Evolutionary conservation across 2,888 invertebrate genomes (phyloP).

Genomic region (Caenorhabditis japonica): DNA sequence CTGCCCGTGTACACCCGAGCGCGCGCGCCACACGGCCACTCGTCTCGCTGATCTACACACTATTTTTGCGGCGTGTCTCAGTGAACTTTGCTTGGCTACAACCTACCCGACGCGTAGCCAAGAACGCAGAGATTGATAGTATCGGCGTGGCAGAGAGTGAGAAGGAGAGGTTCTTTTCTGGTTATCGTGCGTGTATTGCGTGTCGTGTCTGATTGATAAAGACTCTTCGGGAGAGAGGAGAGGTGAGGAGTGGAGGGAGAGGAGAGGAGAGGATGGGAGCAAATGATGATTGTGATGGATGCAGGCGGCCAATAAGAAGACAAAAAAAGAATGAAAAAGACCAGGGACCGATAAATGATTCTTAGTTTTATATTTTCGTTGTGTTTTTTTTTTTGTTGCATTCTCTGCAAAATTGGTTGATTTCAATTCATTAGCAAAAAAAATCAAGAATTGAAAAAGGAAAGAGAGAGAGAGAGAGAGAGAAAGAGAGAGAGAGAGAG

Average conservation of each 20-base stretch:
- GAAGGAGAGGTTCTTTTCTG: not conserved
- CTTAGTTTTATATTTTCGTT: not conserved
- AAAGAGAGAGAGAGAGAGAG: no score
- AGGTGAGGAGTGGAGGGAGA: not conserved
- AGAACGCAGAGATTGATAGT: conserved; percentile 4
- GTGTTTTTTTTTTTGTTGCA: no score
- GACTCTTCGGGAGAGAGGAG: not conserved
- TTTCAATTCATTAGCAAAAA: no score
- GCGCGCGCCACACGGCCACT: conserved; percentile 1
- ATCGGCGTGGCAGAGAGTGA: not conserved
- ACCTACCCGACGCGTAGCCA: conserved; percentile 11
- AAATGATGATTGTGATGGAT: no score
- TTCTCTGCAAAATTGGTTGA: no score
- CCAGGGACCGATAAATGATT: not conserved
- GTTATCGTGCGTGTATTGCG: not conserved
- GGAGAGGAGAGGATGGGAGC: no score
- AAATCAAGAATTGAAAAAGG: no score
- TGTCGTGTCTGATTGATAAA: not conserved
- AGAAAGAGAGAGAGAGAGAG: no score
- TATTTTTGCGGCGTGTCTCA: conserved; percentile 9
- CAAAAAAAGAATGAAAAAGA: not conserved
- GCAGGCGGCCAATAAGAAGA: no score
- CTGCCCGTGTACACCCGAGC: conserved; percentile 7
- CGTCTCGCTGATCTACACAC: conserved; percentile 9
- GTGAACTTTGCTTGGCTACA: conserved; percentile 42